Conservation (phyloP, 2,888 invertebrate species). For the Acleris laterana region DNA sequence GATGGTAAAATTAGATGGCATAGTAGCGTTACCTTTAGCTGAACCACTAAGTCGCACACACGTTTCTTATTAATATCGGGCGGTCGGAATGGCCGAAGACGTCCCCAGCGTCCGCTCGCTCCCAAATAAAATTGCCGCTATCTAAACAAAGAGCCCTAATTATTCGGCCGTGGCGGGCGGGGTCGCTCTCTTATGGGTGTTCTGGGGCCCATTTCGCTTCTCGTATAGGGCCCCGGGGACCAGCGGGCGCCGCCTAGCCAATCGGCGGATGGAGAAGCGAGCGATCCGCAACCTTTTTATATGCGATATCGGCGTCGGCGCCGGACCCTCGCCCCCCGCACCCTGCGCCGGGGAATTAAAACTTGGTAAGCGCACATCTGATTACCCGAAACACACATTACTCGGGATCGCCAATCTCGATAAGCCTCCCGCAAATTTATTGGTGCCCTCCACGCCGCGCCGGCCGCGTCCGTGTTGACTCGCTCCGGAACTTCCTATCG, state of each 20-base stretch:
- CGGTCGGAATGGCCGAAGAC: conserved; percentile 81
- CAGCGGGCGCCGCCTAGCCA: conserved; percentile 86
- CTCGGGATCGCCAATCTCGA: conserved; percentile 73
- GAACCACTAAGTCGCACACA: conserved; percentile 68
- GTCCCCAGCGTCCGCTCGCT: conserved; percentile 82
- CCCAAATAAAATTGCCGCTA: conserved; percentile 86
- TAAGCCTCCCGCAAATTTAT: conserved; percentile 73
- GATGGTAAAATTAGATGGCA: conserved; percentile 46
- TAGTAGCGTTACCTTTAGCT: conserved; percentile 52
- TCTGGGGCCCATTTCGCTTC: conserved; percentile 87
- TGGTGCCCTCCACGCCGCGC: conserved; percentile 23
- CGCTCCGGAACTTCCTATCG: conserved; percentile 10
- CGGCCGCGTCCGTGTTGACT: conserved; percentile 25
- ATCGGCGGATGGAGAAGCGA: conserved; percentile 83
- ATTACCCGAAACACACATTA: conserved; percentile 79
- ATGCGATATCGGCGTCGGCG: conserved; percentile 78
- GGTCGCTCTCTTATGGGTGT: conserved; percentile 88
- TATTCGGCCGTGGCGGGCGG: conserved; percentile 87
- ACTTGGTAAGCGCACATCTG: conserved; percentile 78
- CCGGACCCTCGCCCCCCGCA: conserved; percentile 65
- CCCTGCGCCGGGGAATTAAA: conserved; percentile 72
- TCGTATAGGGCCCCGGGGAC: conserved; percentile 86
- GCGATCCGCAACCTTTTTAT: conserved; percentile 85
- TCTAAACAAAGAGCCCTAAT: conserved; percentile 87
- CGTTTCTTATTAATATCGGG: conserved; percentile 83